phyloP scores from a whole-genome alignment of 1,140 invertebrate species.

The Orius insidiosus region DNA sequence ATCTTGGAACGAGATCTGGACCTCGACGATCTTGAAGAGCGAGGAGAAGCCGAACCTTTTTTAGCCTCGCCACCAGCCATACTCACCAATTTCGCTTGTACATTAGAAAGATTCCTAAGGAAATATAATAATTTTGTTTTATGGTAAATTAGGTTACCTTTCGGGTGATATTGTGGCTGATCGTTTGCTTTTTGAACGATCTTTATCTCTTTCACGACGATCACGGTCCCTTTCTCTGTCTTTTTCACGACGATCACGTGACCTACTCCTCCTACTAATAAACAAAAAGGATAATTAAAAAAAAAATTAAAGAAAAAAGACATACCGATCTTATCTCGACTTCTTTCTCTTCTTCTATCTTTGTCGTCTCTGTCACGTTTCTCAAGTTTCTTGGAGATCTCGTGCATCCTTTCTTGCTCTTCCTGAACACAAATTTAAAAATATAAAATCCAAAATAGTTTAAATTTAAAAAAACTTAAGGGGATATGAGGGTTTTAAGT shows the following conservation, averaged over 20 bases:
- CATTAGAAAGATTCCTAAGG: conserved; percentile 29
- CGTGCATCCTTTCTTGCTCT: conserved; percentile 50
- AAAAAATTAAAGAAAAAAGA: neutral
- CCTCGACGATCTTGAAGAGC: conserved; percentile 23
- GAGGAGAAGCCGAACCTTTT: conserved; percentile 27
- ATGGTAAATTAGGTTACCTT: conserved; percentile 11
- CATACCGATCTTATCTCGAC: conserved; percentile 31
- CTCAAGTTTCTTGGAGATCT: conserved; percentile 31
- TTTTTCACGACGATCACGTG: conserved; percentile 25
- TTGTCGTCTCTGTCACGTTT: conserved; percentile 30
- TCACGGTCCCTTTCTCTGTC: conserved; percentile 14
- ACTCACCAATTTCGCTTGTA: conserved; percentile 40
- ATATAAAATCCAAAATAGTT: conserved; percentile 1
- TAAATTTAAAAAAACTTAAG: conserved; percentile 5
- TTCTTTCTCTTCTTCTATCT: conserved; percentile 30
- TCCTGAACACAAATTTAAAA: conserved; percentile 30
- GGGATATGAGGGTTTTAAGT: too few species aligned
- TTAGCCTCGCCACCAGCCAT: conserved; percentile 29
- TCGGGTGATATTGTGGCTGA: conserved; percentile 17
- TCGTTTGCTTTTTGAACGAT: conserved; percentile 23
- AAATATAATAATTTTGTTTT: too few species aligned
- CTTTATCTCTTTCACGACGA: conserved; percentile 28
- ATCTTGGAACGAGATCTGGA: conserved; percentile 10
- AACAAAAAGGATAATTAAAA: conserved; percentile 1
- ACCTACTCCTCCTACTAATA: conserved; percentile 31